Conservation (phyloP, 2,797 vertebrate species). For the Limnodromus scolopaceus region DNA sequence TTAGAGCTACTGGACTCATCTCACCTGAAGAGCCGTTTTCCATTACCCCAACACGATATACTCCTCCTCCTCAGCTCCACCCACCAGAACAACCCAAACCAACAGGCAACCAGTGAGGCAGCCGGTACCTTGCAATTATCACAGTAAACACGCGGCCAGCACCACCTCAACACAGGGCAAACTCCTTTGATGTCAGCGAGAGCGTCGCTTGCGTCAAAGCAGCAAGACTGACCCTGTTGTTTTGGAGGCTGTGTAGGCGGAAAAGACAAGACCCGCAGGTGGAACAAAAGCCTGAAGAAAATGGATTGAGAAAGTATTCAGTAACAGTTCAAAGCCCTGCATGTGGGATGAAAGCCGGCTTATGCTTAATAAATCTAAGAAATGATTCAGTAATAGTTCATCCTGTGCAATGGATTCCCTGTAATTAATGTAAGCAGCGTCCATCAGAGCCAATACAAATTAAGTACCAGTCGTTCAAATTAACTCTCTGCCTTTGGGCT, state of each 20-base stretch:
- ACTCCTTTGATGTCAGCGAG: background rate
- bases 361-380: conserved; percentile 11
- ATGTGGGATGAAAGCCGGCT: conserved; percentile 4
- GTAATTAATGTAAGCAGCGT: background rate
- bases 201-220: background rate
- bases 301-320: background rate
- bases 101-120: background rate
- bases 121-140: background rate
- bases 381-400: conserved; percentile 37
- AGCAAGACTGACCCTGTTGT: background rate
- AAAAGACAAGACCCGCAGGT: background rate
- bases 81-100: background rate
- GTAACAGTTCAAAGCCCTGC: conserved; percentile 26
- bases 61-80: background rate
- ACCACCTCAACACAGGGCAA: background rate
- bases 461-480: background rate
- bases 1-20: background rate
- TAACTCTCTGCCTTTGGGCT: conserved; percentile 34
- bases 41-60: background rate
- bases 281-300: background rate
- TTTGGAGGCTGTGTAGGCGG: background rate
- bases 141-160: background rate
- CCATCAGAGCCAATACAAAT: background rate
- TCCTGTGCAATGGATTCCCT: background rate
- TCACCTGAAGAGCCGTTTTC: background rate